Percentiles rank a stretch among this genome's conserved stretches.
Evolutionary conservation across 2,113 vertebrate genomes (phyloP).

Genomic region (Marmota flaviventris): DNA sequence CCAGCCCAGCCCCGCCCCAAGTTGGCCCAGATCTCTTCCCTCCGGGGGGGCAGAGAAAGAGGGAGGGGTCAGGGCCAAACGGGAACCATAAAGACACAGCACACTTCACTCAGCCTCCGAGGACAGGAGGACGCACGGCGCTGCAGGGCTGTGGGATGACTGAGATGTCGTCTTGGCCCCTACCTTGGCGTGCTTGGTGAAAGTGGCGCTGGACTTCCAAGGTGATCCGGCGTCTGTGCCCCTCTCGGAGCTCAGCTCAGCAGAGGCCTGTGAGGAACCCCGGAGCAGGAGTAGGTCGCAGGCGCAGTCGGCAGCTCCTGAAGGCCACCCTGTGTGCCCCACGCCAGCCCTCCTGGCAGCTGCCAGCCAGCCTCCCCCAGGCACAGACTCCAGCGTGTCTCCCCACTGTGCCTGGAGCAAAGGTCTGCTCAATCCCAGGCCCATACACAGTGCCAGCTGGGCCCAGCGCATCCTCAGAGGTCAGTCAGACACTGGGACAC

Average conservation of each 20-base stretch:
- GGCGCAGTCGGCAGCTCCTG: fast-evolving
- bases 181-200: slow-evolving; percentile 92
- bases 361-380: not conserved
- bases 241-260: slow-evolving; percentile 74
- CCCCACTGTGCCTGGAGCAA: not conserved
- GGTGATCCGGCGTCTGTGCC: slow-evolving; percentile 66
- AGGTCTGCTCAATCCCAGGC: too few species aligned
- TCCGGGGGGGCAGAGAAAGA: not conserved
- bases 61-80: not conserved
- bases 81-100: fast-evolving
- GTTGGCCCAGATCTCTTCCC: not conserved
- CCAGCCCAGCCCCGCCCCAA: fast-evolving
- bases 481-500: too few species aligned
- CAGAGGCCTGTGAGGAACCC: slow-evolving; percentile 86
- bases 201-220: slow-evolving; percentile 81
- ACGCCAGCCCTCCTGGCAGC: fast-evolving
- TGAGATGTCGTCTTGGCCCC: not conserved
- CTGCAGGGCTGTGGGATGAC: fast-evolving
- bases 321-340: fast-evolving
- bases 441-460: too few species aligned
- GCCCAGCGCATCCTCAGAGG: too few species aligned
- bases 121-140: not conserved
- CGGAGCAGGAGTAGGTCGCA: fast-evolving
- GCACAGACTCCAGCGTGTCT: fast-evolving
- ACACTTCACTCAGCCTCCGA: fast-evolving